Evolutionary conservation across 2,113 vertebrate species (phyloP).

Genomic region (Taurulus bubalis): DNA sequence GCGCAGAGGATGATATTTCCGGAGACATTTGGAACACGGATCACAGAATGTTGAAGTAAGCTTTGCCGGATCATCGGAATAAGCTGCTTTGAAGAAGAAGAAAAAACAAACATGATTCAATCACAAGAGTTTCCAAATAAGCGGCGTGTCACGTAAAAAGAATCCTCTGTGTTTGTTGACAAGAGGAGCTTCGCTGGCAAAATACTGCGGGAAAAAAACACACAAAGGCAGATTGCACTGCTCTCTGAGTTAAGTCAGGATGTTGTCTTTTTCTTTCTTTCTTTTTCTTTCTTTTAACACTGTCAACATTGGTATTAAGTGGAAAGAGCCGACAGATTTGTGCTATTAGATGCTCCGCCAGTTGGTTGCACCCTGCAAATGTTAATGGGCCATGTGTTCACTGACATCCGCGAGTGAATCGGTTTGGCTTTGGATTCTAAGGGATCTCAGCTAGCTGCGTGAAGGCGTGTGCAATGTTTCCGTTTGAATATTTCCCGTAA

Average conservation of each 20-base stretch:
- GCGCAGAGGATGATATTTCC: not conserved
- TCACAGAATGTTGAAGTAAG: conserved; percentile 17
- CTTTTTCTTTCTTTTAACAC: not conserved
- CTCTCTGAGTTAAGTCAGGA: not conserved
- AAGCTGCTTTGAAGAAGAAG: conserved; percentile 50
- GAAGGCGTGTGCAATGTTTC: not conserved
- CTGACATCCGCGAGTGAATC: conserved; percentile 17
- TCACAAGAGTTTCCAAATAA: conserved; percentile 43
- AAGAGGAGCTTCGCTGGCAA: not conserved
- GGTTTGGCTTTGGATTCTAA: conserved; percentile 12
- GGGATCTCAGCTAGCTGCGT: conserved; percentile 4
- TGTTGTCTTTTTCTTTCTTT: not conserved
- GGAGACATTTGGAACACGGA: conserved; percentile 32
- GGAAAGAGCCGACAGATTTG: conserved; percentile 16
- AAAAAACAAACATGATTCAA: conserved; percentile 38
- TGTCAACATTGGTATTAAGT: not conserved
- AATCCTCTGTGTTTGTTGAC: conserved; percentile 21
- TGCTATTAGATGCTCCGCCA: conserved; percentile 16
- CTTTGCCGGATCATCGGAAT: conserved; percentile 41
- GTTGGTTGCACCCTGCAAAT: conserved; percentile 19
- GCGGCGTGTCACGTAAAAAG: conserved; percentile 13
- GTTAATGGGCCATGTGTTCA: conserved; percentile 45
- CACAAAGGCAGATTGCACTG: not conserved
- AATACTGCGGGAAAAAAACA: not conserved
- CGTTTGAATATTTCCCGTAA: not conserved